Percentiles rank a stretch among this genome's conserved stretches.
phyloP scores from a whole-genome alignment of 2,888 invertebrate genomes.

The Macrophya alboannulata region DNA sequence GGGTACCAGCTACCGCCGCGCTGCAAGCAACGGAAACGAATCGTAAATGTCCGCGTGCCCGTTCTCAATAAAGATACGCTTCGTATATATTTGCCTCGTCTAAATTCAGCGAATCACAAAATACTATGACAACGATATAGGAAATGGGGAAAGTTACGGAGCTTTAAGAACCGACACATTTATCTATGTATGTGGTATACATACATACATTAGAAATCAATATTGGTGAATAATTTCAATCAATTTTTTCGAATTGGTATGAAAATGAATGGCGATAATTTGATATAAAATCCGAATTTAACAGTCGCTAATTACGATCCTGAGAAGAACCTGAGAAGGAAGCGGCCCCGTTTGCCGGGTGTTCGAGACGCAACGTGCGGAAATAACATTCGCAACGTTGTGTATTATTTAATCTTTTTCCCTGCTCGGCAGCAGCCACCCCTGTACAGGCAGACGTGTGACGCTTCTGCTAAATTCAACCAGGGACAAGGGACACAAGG shows the following conservation, averaged over 20 bases:
- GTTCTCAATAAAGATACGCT: conserved; percentile 6
- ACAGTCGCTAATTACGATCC: not conserved
- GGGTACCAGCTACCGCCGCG: conserved; percentile 13
- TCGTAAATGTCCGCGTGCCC: not conserved
- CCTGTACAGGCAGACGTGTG: conserved; percentile 22
- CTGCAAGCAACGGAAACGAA: conserved; percentile 20
- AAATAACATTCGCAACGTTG: not conserved
- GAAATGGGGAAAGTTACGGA: not conserved
- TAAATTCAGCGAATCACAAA: not conserved
- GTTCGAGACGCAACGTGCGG: not conserved
- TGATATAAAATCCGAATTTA: not conserved
- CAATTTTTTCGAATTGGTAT: not conserved
- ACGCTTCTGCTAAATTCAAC: conserved; percentile 28
- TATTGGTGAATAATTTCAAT: not conserved
- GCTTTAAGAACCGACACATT: not conserved
- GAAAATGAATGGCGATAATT: not conserved
- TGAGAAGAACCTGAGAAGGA: not conserved
- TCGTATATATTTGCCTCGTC: not conserved
- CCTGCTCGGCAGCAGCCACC: not conserved
- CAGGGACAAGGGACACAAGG: not conserved
- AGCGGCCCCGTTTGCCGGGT: not conserved
- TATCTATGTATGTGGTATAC: not conserved
- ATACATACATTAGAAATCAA: not conserved
- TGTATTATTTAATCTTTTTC: conserved; percentile 5
- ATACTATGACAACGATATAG: not conserved